phyloP scores from a whole-genome alignment of 2,888 invertebrate genomes.

The Microplitis manilae region DNA sequence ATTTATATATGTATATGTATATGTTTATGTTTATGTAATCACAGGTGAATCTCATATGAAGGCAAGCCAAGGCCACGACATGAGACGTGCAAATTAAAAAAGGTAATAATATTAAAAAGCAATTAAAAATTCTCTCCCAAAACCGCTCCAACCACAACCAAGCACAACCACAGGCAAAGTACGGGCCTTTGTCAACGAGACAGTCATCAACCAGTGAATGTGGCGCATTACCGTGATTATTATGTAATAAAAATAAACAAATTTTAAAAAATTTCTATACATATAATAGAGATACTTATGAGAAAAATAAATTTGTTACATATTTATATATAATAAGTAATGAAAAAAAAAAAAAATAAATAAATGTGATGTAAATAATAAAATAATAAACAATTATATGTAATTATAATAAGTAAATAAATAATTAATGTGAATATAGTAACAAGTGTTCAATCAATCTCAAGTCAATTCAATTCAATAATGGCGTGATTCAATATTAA shows the following conservation, averaged over 20 bases:
- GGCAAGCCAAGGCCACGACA: constrained; percentile 72
- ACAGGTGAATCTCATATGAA: constrained; percentile 71
- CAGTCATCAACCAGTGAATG: constrained; percentile 69
- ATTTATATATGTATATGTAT: constrained; percentile 54
- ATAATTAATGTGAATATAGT: constrained; percentile 47
- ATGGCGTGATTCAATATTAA: constrained; percentile 61
- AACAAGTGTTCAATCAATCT: constrained; percentile 59
- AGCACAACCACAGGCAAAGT: constrained; percentile 72
- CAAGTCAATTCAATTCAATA: constrained; percentile 56
- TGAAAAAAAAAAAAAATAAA: constrained; percentile 37
- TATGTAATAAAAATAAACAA: constrained; percentile 64
- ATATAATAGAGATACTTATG: constrained; percentile 52
- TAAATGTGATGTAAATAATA: constrained; percentile 50
- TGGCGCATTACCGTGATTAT: constrained; percentile 70
- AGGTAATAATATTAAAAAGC: constrained; percentile 67
- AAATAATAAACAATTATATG: constrained; percentile 44
- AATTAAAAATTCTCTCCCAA: constrained; percentile 71
- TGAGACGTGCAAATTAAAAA: constrained; percentile 71
- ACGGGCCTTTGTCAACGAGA: constrained; percentile 69
- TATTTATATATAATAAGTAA: constrained; percentile 40
- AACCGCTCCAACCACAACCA: constrained; percentile 72
- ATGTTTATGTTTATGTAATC: constrained; percentile 50
- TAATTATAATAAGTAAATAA: constrained; percentile 42
- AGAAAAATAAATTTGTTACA: constrained; percentile 18
- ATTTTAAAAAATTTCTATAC: constrained; percentile 52